Conservation (phyloP, 2,797 vertebrate species). For the Sitta carolinensis region DNA sequence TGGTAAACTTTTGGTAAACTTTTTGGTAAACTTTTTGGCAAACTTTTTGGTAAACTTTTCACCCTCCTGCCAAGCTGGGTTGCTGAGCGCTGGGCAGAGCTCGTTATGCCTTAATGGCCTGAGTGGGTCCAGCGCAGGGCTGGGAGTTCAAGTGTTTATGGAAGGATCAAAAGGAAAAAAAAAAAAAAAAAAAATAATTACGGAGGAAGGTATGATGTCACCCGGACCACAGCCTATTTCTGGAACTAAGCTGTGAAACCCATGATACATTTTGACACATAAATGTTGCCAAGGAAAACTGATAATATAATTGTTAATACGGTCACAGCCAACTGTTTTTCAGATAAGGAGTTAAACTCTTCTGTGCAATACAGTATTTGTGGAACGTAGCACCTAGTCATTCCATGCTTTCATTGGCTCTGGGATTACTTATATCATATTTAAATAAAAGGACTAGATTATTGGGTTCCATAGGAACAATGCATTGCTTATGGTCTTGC, state of each 20-base stretch:
- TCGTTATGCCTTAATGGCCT: background rate
- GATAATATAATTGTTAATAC: constrained; percentile 50
- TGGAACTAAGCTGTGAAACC: constrained; percentile 43
- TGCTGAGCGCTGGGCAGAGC: background rate
- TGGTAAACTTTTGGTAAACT: too few species aligned
- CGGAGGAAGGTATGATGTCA: constrained; percentile 58
- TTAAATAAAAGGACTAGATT: constrained; percentile 68
- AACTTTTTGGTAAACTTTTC: constrained; percentile 3
- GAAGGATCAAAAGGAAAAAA: background rate
- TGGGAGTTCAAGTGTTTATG: constrained; percentile 34
- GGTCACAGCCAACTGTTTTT: constrained; percentile 29
- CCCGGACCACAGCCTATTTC: constrained; percentile 58
- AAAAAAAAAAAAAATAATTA: background rate
- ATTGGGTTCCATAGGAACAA: constrained; percentile 67
- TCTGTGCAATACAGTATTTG: constrained; percentile 49
- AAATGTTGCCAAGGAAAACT: constrained; percentile 56
- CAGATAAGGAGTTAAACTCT: constrained; percentile 54
- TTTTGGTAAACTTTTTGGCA: too few species aligned
- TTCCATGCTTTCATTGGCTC: constrained; percentile 58
- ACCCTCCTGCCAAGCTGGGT: background rate
- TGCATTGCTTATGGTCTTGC: constrained; percentile 59
- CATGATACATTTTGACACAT: constrained; percentile 26
- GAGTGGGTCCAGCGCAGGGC: background rate
- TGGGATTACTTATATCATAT: constrained; percentile 64
- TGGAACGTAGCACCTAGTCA: constrained; percentile 39